phyloP scores from a whole-genome alignment of 2,797 vertebrate genomes.

The Enteromius treurensis region DNA sequence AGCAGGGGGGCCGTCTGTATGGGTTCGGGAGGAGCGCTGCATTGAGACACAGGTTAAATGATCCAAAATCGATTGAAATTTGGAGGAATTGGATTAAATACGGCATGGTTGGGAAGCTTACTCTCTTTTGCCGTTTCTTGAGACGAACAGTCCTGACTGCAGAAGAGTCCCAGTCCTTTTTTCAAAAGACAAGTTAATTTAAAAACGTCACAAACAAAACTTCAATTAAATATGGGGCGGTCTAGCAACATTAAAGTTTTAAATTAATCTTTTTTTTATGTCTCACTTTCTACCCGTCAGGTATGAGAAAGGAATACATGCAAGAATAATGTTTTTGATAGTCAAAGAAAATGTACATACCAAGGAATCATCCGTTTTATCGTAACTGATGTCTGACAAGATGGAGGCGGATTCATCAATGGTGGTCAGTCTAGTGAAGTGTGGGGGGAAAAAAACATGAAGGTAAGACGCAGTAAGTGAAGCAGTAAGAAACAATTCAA shows the following conservation, averaged over 20 bases:
- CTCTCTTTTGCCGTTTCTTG: conserved; percentile 93
- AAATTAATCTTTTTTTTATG: not conserved
- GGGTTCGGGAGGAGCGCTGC: conserved; percentile 91
- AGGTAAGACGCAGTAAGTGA: not conserved
- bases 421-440: conserved; percentile 80
- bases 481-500: not conserved
- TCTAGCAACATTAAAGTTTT: not conserved
- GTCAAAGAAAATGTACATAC: conserved; percentile 71
- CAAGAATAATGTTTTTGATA: not conserved
- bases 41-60: conserved; percentile 49
- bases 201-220: not conserved
- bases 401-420: conserved; percentile 96
- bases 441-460: not conserved
- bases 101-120: conserved; percentile 64
- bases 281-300: not conserved
- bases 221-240: not conserved
- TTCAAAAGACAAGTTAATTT: conserved; percentile 23
- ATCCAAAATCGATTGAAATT: not conserved
- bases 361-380: conserved; percentile 95
- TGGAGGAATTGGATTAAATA: not conserved
- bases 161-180: conserved; percentile 95
- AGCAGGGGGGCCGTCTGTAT: conserved; percentile 85
- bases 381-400: conserved; percentile 97
- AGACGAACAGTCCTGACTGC: conserved; percentile 85
- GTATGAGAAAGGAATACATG: conserved; percentile 1